Conservation (phyloP, 2,797 vertebrate genomes). For the Steatocranus sp. region DNA sequence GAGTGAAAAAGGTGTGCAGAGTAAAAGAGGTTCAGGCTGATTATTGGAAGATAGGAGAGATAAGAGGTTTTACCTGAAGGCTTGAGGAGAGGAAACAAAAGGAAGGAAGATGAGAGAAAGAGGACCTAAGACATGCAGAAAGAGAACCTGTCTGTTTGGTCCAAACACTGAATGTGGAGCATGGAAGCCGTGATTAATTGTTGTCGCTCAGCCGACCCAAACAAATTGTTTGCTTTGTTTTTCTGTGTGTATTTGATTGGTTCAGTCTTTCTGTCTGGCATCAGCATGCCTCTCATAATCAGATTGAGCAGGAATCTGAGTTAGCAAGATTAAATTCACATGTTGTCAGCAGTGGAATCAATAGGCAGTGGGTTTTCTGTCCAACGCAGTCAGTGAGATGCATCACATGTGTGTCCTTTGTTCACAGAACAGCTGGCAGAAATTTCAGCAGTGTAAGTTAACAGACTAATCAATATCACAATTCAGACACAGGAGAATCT, state of each 20-base stretch:
- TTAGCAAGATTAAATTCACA: not conserved
- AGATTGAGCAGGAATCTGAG: not conserved
- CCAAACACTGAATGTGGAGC: conserved; percentile 34
- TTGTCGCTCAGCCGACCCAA: not conserved
- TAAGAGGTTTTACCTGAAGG: not conserved
- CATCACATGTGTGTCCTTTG: not conserved
- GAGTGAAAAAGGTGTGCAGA: not conserved
- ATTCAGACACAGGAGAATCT: not conserved
- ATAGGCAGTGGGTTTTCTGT: not conserved
- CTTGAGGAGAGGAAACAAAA: not conserved
- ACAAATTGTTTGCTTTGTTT: not conserved
- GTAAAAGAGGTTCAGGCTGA: not conserved
- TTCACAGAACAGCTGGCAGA: not conserved
- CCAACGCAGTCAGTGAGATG: not conserved
- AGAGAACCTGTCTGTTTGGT: conserved; percentile 6
- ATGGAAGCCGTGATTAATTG: not conserved
- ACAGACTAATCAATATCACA: not conserved
- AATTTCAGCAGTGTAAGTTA: not conserved
- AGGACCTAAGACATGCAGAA: not conserved
- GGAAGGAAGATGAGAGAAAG: not conserved
- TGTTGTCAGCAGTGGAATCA: not conserved
- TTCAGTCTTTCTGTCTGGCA: not conserved
- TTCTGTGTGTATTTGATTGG: not conserved
- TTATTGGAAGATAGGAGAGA: conserved; percentile 19
- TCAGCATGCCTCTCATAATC: not conserved